Conservation (phyloP, 2,113 vertebrate genomes). For the Arothron firmamentum region DNA sequence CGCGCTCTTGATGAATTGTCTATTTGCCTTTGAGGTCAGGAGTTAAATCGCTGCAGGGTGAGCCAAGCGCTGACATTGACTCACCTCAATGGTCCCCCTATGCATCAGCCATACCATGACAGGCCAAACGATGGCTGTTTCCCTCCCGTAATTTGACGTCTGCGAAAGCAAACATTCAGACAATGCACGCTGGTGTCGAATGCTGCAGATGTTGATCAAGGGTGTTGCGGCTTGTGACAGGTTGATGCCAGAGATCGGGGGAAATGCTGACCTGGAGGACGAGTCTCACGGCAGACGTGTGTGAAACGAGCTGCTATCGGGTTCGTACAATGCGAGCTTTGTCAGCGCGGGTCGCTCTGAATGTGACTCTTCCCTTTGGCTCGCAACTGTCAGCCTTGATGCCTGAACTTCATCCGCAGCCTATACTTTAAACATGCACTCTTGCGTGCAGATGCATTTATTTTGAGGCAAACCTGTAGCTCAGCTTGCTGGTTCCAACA, state of each 20-base stretch:
- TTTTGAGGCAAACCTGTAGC: no score
- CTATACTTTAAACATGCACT: no score
- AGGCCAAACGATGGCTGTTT: not conserved
- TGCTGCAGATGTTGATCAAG: constrained; percentile 19
- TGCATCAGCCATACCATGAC: not conserved
- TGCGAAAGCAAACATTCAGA: constrained; percentile 16
- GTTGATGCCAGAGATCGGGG: constrained; percentile 21
- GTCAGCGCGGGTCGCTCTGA: constrained; percentile 8
- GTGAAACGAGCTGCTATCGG: not conserved
- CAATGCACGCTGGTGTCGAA: constrained; percentile 18
- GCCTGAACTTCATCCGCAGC: no score
- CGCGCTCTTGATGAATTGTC: no score
- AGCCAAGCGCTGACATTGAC: no score
- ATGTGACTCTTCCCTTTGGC: no score
- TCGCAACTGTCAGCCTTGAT: no score
- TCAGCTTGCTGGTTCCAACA: no score
- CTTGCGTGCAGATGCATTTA: no score
- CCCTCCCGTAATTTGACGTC: constrained; percentile 13
- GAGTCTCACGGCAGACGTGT: constrained; percentile 7
- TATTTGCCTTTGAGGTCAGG: no score
- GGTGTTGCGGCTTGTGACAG: constrained; percentile 22
- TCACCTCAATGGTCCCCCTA: not conserved
- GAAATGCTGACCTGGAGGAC: constrained; percentile 7
- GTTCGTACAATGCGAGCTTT: constrained; percentile 27
- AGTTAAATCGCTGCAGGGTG: no score